A percentile compares a stretch with the other conserved stretches of the same genome.
These are phyloP conservation scores for Drosophila subsilvestris DNA, from an alignment of 2,888 invertebrate species.

Conservation along the genomic window DNA sequence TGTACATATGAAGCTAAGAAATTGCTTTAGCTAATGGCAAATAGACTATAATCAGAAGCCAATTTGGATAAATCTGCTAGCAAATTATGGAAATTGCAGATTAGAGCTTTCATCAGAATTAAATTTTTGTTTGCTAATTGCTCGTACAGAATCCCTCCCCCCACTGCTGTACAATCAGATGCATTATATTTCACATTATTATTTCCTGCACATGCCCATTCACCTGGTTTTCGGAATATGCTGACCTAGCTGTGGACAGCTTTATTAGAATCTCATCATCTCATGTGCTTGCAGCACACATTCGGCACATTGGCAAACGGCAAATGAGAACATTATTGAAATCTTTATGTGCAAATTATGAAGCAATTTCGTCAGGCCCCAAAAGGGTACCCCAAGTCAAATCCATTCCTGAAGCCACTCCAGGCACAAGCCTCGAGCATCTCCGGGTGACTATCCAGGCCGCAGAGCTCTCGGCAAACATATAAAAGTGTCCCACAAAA, in stretches of 20 bases:
- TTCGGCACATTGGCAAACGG: constrained; percentile 14
- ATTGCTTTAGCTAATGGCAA: constrained; percentile 20
- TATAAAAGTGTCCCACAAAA: constrained; percentile 43
- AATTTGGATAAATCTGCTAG: constrained; percentile 30
- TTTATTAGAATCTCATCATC: neutral
- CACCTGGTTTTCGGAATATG: neutral
- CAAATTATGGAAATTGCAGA: constrained; percentile 48
- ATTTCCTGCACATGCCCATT: neutral
- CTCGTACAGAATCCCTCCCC: neutral
- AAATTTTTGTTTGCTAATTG: constrained; percentile 1
- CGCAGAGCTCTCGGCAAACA: constrained; percentile 58
- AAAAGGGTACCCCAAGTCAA: constrained; percentile 30
- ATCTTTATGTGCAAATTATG: constrained; percentile 45
- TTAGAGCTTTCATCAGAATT: neutral
- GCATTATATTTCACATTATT: neutral
- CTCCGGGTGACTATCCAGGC: constrained; percentile 18
- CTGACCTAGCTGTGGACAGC: constrained; percentile 4
- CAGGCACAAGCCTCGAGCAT: constrained; percentile 22
- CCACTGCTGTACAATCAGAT: neutral
- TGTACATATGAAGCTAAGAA: neutral
- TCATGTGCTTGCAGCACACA: constrained; percentile 2
- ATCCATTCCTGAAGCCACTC: constrained; percentile 21
- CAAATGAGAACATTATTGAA: constrained; percentile 14
- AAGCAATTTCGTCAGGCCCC: constrained; percentile 42
- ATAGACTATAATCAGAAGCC: constrained; percentile 18